Conservation (phyloP, 2,797 vertebrate genomes). For the Silurus aristotelis region DNA sequence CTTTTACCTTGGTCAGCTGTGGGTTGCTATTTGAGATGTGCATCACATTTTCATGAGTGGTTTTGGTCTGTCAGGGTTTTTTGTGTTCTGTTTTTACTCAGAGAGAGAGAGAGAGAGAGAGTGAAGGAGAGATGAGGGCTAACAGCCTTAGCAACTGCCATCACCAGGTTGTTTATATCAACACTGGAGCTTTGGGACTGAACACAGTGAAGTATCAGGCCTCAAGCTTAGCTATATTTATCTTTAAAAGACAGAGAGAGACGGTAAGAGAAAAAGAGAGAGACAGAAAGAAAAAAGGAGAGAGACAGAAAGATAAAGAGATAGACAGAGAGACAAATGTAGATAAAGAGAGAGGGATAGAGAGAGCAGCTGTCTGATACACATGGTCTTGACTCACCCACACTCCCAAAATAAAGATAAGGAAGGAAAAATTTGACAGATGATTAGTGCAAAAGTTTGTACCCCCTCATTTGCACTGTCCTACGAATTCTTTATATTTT, state of each 20-base stretch:
- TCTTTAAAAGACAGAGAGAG: slow-evolving; percentile 10
- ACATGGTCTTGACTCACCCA: background rate
- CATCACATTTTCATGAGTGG: slow-evolving; percentile 16
- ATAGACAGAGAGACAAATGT: background rate
- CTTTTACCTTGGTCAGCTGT: background rate
- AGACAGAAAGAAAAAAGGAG: background rate
- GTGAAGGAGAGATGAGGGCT: background rate
- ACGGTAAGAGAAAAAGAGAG: background rate
- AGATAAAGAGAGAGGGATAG: background rate
- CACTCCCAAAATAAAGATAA: background rate
- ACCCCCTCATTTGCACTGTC: background rate
- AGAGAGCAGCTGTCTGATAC: slow-evolving; percentile 42
- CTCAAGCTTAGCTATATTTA: slow-evolving; percentile 50
- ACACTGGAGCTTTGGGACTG: slow-evolving; percentile 42
- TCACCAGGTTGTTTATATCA: slow-evolving; percentile 51
- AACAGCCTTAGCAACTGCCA: slow-evolving; percentile 46
- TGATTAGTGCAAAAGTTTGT: background rate
- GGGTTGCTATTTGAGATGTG: background rate
- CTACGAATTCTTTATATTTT: background rate
- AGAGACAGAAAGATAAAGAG: too few relatives aligned
- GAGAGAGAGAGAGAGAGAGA: background rate
- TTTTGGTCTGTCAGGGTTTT: background rate
- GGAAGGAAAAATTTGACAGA: too few relatives aligned
- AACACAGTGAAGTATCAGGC: slow-evolving; percentile 30
- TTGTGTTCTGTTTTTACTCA: background rate